These are phyloP conservation scores for Hemicentrotus pulcherrimus DNA, from an alignment of 35 echinoderm and acorn worm species.

Conservation along the genomic window DNA sequence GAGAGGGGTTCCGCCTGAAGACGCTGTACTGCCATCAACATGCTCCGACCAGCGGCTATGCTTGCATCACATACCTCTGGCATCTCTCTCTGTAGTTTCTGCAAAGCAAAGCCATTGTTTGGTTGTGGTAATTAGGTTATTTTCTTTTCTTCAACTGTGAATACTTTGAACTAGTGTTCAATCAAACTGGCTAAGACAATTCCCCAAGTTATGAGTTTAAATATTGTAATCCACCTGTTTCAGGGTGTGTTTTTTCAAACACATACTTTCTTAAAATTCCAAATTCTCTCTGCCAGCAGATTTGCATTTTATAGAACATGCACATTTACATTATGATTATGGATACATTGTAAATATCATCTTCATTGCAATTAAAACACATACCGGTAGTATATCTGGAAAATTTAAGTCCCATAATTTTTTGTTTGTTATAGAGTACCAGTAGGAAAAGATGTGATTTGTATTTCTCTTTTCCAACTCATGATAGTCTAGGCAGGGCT, in stretches of 20 bases:
- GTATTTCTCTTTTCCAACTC: too few relatives aligned
- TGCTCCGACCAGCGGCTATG: constrained; percentile 58
- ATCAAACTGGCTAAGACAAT: too few relatives aligned
- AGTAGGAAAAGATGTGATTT: too few relatives aligned
- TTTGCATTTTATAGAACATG: neutral
- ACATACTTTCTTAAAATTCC: too few relatives aligned
- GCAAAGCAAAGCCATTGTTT: neutral
- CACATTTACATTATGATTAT: neutral
- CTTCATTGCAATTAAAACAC: neutral
- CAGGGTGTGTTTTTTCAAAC: too few relatives aligned
- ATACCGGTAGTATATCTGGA: too few relatives aligned
- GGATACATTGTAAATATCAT: neutral
- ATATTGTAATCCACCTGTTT: too few relatives aligned
- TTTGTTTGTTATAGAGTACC: too few relatives aligned
- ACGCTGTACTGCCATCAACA: constrained; percentile 70
- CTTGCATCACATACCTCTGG: constrained; percentile 64
- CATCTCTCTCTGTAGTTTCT: constrained; percentile 67
- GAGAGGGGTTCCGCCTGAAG: constrained; percentile 61
- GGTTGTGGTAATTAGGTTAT: neutral
- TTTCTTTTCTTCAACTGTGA: neutral
- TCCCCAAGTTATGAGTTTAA: too few relatives aligned
- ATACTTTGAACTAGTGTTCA: neutral
- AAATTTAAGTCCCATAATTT: too few relatives aligned
- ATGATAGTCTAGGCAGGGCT: too few relatives aligned
- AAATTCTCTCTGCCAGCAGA: too few relatives aligned